These are phyloP conservation scores for Drosophila neotestacea DNA, from an alignment of 2,888 invertebrate species.

Conservation along the genomic window DNA sequence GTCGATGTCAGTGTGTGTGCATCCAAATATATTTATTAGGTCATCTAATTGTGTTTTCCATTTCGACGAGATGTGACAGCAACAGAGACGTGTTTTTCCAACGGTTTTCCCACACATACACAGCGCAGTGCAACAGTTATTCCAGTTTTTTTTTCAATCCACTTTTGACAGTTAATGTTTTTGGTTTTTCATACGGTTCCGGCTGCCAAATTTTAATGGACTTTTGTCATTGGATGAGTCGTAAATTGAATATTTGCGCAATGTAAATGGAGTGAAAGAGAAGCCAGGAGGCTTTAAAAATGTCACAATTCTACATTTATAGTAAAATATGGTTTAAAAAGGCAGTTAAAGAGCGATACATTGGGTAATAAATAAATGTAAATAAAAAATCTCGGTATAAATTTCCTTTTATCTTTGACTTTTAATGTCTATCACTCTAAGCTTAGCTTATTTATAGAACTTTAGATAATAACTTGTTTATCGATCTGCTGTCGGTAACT, in stretches of 20 bases:
- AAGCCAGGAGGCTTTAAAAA: constrained; percentile 15
- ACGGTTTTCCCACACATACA: constrained; percentile 71
- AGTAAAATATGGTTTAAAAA: constrained; percentile 4
- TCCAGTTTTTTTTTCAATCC: constrained; percentile 30
- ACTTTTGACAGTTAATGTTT: constrained; percentile 30
- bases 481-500: constrained; percentile 1
- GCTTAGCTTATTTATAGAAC: not conserved
- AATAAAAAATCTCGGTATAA: not conserved
- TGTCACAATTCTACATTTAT: constrained; percentile 15
- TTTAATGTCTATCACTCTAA: not conserved
- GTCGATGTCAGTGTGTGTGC: constrained; percentile 29
- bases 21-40: constrained; percentile 81
- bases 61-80: constrained; percentile 63
- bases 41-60: constrained; percentile 82
- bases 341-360: not conserved
- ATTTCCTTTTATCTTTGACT: not conserved
- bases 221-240: constrained; percentile 43
- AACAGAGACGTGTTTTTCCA: constrained; percentile 63
- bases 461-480: not conserved
- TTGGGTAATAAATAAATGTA: not conserved
- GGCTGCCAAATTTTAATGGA: constrained; percentile 62
- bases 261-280: constrained; percentile 25
- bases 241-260: constrained; percentile 30
- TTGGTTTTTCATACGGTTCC: constrained; percentile 44
- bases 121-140: constrained; percentile 31